phyloP scores from a whole-genome alignment of 2,797 vertebrate genomes.

The Allobates femoralis region DNA sequence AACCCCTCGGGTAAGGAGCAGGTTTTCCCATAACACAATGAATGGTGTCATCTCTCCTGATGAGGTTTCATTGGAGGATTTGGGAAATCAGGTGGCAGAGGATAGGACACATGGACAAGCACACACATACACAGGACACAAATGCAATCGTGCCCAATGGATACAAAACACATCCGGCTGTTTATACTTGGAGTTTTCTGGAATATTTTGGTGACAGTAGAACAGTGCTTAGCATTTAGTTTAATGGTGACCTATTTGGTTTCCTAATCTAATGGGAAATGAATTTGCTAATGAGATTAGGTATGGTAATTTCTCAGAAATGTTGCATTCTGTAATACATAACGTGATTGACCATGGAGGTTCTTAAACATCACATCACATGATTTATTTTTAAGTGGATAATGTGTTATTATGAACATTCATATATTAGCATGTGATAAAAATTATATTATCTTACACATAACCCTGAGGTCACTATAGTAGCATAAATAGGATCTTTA shows the following conservation, averaged over 20 bases:
- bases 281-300: not conserved
- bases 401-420: not conserved
- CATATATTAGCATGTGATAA: not conserved
- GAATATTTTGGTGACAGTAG: not conserved
- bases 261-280: not conserved
- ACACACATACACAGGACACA: not conserved
- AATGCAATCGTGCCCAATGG: not conserved
- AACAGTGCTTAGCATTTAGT: too few species aligned
- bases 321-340: not conserved
- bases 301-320: not conserved
- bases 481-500: too few species aligned
- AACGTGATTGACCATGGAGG: not conserved
- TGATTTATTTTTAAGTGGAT: not conserved
- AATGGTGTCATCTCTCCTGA: not conserved
- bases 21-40: not conserved
- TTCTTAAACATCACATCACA: not conserved
- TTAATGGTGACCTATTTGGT: not conserved
- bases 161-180: not conserved
- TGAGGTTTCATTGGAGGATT: not conserved
- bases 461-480: too few species aligned
- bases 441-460: not conserved
- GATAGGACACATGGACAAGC: not conserved
- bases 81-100: conserved; percentile 13
- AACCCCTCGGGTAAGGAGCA: conserved; percentile 8
- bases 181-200: not conserved